Conservation (phyloP, 1,140 invertebrate genomes). For the Drosophila quadrilineata region DNA sequence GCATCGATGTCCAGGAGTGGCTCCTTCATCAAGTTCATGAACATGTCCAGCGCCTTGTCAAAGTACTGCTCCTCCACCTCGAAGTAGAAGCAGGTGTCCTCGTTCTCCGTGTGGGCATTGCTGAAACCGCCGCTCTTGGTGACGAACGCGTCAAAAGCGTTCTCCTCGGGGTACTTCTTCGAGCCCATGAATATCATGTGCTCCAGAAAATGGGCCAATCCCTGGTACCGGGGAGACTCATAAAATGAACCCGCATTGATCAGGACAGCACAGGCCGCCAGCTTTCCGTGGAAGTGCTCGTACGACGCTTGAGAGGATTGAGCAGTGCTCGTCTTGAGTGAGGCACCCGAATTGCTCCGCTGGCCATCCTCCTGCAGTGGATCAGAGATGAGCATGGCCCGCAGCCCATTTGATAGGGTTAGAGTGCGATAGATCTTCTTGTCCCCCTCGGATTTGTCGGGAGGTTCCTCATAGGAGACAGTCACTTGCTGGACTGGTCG, state of each 20-base stretch:
- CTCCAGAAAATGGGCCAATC: conserved; percentile 96
- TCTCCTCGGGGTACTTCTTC: conserved; percentile 92
- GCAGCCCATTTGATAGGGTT: conserved; percentile 41
- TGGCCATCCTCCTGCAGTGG: not conserved
- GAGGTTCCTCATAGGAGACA: conserved; percentile 11
- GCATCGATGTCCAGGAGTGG: conserved; percentile 92
- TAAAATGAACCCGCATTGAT: conserved; percentile 87
- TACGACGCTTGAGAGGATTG: conserved; percentile 12
- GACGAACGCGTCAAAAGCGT: conserved; percentile 91
- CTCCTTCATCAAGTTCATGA: conserved; percentile 94
- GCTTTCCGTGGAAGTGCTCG: conserved; percentile 61
- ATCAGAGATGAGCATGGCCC: conserved; percentile 52
- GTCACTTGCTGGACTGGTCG: not conserved
- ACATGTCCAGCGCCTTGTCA: conserved; percentile 88
- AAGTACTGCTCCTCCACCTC: conserved; percentile 91
- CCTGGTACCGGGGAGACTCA: conserved; percentile 88
- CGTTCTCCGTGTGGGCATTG: conserved; percentile 92
- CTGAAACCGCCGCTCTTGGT: conserved; percentile 89
- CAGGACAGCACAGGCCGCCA: conserved; percentile 87
- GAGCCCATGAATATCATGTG: conserved; percentile 98
- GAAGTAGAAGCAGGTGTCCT: conserved; percentile 93
- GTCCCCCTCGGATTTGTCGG: conserved; percentile 56
- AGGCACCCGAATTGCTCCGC: not conserved
- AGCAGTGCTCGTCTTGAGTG: not conserved
- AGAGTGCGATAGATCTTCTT: conserved; percentile 39